Conservation (phyloP, 2,888 invertebrate species). For the Acleris literana region DNA sequence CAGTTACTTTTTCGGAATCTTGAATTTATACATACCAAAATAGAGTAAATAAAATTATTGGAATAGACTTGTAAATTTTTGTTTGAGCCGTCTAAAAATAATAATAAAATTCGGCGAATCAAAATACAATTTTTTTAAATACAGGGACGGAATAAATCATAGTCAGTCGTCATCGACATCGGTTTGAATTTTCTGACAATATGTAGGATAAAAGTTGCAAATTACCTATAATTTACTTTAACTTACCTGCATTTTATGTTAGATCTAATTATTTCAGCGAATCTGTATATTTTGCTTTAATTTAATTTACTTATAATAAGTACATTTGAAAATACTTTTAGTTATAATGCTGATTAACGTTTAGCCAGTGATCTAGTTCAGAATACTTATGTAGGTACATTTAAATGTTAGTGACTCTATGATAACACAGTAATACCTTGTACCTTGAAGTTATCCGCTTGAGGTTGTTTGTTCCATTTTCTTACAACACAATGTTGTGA, state of each 20-base stretch:
- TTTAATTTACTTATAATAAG: background rate
- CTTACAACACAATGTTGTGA: background rate
- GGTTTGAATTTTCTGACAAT: too few species aligned
- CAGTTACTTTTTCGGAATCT: constrained; percentile 19
- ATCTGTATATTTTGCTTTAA: background rate
- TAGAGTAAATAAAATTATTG: too few species aligned
- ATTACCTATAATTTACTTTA: too few species aligned
- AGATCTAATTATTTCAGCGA: too few species aligned
- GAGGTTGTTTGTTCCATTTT: constrained; percentile 43
- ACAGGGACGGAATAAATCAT: too few species aligned
- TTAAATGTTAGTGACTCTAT: constrained; percentile 17
- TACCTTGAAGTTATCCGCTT: constrained; percentile 46
- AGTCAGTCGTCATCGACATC: too few species aligned
- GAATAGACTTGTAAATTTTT: too few species aligned
- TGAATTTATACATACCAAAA: background rate
- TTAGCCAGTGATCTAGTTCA: background rate
- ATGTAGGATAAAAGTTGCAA: too few species aligned
- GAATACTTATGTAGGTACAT: background rate
- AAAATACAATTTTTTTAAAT: too few species aligned
- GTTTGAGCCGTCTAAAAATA: too few species aligned
- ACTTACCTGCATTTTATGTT: too few species aligned
- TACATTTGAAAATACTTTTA: background rate
- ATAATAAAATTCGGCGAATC: too few species aligned
- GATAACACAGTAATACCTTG: constrained; percentile 28
- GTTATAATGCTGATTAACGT: background rate